phyloP scores from a whole-genome alignment of 2,888 invertebrate species.

The Microplitis deprimator region DNA sequence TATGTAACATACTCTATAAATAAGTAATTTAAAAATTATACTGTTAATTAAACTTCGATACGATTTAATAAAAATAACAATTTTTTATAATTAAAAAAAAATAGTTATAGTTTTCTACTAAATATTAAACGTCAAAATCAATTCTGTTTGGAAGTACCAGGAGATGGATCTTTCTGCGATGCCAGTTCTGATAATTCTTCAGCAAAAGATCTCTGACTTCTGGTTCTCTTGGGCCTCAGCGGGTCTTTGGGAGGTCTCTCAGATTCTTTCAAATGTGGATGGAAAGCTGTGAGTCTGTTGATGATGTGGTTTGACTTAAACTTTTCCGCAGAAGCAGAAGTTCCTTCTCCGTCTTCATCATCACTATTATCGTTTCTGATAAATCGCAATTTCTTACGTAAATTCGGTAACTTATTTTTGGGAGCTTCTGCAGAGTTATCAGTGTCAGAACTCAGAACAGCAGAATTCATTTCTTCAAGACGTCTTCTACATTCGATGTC shows the following conservation, averaged over 20 bases:
- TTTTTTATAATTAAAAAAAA: no score
- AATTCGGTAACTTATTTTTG: neutral
- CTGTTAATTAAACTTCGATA: no score
- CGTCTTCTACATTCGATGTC: conserved; percentile 22
- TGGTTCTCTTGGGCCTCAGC: conserved; percentile 42
- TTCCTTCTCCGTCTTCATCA: conserved; percentile 19
- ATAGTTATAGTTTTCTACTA: no score
- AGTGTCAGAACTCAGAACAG: neutral
- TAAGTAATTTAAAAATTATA: no score
- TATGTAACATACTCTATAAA: no score
- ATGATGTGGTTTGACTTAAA: conserved; percentile 5
- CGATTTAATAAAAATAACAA: no score
- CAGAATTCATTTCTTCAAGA: neutral
- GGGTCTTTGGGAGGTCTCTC: conserved; percentile 52
- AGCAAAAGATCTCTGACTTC: conserved; percentile 47
- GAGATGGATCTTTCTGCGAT: conserved; percentile 25
- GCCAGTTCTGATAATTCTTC: conserved; percentile 52
- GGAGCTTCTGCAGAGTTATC: neutral
- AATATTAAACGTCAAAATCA: neutral
- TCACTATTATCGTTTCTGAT: conserved; percentile 33
- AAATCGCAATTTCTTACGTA: conserved; percentile 42
- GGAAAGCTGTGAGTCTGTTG: conserved; percentile 47
- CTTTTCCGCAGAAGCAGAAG: neutral
- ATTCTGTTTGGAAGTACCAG: conserved; percentile 7
- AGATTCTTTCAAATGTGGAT: conserved; percentile 51